A percentile compares a stretch with the other conserved stretches of the same genome.
Evolutionary conservation across 2,113 vertebrate genomes (phyloP).

Genomic region (Hypomesus transpacificus): DNA sequence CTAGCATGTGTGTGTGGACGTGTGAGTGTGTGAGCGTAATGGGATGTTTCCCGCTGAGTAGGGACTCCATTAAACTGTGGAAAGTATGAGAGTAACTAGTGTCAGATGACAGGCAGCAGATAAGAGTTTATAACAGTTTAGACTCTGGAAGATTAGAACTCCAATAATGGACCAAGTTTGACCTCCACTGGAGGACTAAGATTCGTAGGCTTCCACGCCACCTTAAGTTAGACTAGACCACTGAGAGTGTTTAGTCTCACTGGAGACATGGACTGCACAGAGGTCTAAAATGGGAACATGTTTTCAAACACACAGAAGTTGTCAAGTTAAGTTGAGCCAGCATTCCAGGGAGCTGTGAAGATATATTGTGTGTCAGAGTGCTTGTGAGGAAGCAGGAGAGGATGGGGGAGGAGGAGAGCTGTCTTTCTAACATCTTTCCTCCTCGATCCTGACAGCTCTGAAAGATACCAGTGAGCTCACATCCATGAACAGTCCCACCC

Average conservation of each 20-base stretch:
- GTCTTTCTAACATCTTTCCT: background rate
- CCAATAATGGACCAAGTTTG: no score
- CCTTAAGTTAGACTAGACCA: no score
- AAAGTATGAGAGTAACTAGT: background rate
- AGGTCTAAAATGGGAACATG: background rate
- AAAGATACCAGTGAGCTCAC: constrained; percentile 17
- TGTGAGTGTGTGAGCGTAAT: no score
- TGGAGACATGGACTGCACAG: background rate
- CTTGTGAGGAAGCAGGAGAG: background rate
- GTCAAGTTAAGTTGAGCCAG: background rate
- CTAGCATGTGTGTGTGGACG: no score
- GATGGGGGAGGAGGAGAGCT: background rate
- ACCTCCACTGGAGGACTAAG: no score
- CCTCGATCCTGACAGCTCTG: constrained; percentile 5
- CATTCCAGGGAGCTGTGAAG: background rate
- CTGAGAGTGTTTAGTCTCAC: background rate
- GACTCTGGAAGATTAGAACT: background rate
- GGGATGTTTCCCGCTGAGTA: no score
- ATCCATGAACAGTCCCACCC: background rate
- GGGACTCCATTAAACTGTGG: background rate
- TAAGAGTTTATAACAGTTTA: background rate
- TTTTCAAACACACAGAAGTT: background rate
- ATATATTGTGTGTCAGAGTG: background rate
- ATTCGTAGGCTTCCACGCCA: no score
- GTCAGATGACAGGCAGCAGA: background rate